These are phyloP conservation scores for Euborellia annulipes DNA, from an alignment of 1,140 invertebrate species.

Conservation along the genomic window DNA sequence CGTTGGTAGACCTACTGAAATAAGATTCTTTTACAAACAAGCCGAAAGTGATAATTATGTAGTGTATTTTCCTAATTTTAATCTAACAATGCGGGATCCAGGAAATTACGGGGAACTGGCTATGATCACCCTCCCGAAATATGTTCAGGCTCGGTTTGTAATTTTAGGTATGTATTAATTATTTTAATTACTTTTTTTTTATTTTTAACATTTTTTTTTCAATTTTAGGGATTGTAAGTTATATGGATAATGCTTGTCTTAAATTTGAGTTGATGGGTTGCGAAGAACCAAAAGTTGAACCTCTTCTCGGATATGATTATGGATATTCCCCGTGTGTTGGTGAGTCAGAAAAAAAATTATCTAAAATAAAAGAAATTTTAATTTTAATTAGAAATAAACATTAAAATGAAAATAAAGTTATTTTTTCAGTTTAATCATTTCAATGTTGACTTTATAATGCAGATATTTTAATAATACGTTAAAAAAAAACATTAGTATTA, in stretches of 20 bases:
- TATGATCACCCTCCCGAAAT: slow-evolving; percentile 87
- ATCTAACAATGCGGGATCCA: slow-evolving; percentile 79
- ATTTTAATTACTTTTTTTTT: slow-evolving; percentile 1
- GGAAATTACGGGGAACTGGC: slow-evolving; percentile 90
- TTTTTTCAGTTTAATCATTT: no score
- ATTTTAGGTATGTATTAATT: slow-evolving; percentile 45
- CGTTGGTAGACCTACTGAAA: slow-evolving; percentile 84
- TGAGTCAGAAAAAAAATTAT: no score
- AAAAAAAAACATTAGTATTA: no score
- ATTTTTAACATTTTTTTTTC: slow-evolving; percentile 2
- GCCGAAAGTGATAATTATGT: slow-evolving; percentile 86
- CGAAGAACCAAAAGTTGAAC: slow-evolving; percentile 61
- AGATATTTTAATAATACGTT: no score
- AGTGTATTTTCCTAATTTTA: slow-evolving; percentile 92
- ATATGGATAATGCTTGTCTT: slow-evolving; percentile 90
- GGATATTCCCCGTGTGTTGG: slow-evolving; percentile 84
- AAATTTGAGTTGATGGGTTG: slow-evolving; percentile 95
- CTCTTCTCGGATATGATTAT: slow-evolving; percentile 81
- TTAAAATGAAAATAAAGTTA: no score
- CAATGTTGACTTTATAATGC: no score
- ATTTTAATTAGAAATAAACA: no score
- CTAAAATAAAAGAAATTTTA: no score
- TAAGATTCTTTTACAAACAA: slow-evolving; percentile 93
- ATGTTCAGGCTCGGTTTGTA: slow-evolving; percentile 82
- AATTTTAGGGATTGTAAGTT: slow-evolving; percentile 72